Base-by-base conservation (phyloP, 2,888 invertebrate genomes). In the Chrysolina haemoptera region DNA sequence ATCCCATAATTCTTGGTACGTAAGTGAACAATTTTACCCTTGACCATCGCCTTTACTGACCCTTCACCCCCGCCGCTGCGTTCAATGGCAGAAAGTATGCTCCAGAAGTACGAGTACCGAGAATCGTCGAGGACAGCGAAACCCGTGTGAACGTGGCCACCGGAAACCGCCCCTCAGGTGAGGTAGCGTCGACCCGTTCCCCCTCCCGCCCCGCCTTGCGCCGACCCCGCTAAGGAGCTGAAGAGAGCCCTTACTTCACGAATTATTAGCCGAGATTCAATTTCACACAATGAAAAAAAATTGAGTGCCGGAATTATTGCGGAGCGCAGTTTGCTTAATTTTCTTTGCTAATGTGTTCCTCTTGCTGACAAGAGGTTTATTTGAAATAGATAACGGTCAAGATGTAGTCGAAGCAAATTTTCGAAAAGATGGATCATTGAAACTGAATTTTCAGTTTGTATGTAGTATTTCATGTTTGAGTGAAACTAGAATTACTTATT, bases 101-200 rank as follows among this genome's bases (percentile, higher is more conserved):
- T 20, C 20, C 20, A 11, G 20, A 20, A 53, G 53, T 53, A 53
- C 53, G 53, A 53, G 53, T 18, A 53, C 53, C 53, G 20, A 53
- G 53, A 53, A 53, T 53, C 20, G 53, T 53, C 53, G 59, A 22
- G 27, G 59, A 59, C 35, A 59, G 59, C 59, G 59, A 59, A 59
- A 59, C 59, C 83, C 83, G 87, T 87, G 87, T 86, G 87, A 86
- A 87, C 85, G 81, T 82, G 83, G 83, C 84, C 85, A 86, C 86
- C 87, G 87, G 87, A 87, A 87, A 82, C 85, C 86, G 85, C 86
- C 87, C 86, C 83, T 87, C 86, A 86, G 86, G 86, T 86, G 84
- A 84, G 82, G 74, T 27, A 46, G 65, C 46, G n/a, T 53, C 67
- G 40, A 40, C 55, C 53, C 65, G 48, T 22, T 77, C 20, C 66